Evolutionary conservation across 1,140 invertebrate species (phyloP), one percentile per base, ranked within the genome.

Genomic region (Drosophila virilis): DNA sequence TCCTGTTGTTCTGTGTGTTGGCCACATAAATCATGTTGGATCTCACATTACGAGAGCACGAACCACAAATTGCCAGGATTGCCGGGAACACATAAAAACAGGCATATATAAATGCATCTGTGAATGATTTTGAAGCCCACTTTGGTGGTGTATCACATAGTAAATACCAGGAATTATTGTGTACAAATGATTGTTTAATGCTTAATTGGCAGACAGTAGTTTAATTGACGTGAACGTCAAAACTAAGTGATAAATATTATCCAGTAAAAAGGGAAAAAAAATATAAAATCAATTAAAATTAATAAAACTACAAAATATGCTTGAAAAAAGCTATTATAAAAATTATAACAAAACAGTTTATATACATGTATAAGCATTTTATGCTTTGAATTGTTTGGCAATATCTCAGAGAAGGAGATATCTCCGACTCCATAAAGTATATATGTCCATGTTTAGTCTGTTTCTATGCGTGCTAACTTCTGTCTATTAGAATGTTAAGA

Each of bases 11-110:
- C 22, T 28, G 17, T 5, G 22, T 55, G 17, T 37, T 51, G 32
- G 42, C 58, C 54, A 71, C 62, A 77, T 77, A 74, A 77, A 77
- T 77, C 74, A 77, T 69, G 45, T 55, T 32, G 43, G 46, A 48
- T 51, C 50, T 48, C 40, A 35, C 61, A 57, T 55, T 58, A 62
- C 43, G 37, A 45, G 37, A 61, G 57, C 38, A 37, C 42, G 37
- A 32, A 48, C 70, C 62, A 62, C 70, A 73, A 77, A 73, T 73
- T 66, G 68, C 69, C 51, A 54, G 33, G 35, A 64, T 58, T 61
- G 57, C 43, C 54, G 13, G 54, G 58, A 68, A 33, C 51, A 10
- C 13, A 33, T 10, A 70, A 75, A 73, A 75, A 43, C 70, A 38
- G n/a, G 2, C 13, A 15, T 33, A 8, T 37, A 43, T 48, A 48